phyloP scores from a whole-genome alignment of 2,113 vertebrate genomes.

The Dicentrarchus labrax region DNA sequence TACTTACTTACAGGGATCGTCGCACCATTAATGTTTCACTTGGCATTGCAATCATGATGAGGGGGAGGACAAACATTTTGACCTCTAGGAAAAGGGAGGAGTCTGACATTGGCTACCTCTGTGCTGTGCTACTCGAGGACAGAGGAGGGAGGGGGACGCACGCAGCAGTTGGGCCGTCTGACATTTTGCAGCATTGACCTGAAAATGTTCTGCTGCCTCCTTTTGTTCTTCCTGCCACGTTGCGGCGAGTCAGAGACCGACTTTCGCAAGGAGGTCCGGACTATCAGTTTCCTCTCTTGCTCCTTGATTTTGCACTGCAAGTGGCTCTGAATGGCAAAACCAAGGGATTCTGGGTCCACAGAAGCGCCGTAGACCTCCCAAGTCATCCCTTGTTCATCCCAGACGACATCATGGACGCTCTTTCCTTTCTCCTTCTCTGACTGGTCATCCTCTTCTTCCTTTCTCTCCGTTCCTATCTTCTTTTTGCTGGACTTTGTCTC shows the following conservation, averaged over 20 bases:
- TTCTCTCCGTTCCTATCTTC: conserved; percentile 64
- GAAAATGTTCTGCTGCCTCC: conserved; percentile 92
- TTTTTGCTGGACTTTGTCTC: conserved; percentile 68
- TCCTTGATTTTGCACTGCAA: conserved; percentile 97
- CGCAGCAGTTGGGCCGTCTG: conserved; percentile 93
- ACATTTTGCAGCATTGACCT: conserved; percentile 95
- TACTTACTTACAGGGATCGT: conserved; percentile 63
- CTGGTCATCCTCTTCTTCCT: conserved; percentile 72
- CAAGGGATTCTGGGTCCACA: conserved; percentile 94
- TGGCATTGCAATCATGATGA: conserved; percentile 56
- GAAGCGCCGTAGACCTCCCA: conserved; percentile 99
- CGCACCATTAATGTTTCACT: conserved; percentile 60
- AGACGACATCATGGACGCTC: conserved; percentile 91
- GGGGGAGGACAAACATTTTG: conserved; percentile 64
- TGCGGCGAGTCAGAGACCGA: conserved; percentile 90
- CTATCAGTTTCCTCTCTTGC: conserved; percentile 91
- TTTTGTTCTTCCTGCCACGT: conserved; percentile 88
- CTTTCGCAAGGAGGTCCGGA: conserved; percentile 87
- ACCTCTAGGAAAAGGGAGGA: conserved; percentile 58
- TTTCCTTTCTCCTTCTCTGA: conserved; percentile 84
- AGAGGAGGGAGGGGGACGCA: conserved; percentile 90
- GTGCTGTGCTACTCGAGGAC: conserved; percentile 89
- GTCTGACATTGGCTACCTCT: conserved; percentile 47
- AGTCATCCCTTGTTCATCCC: conserved; percentile 99
- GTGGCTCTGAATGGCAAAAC: conserved; percentile 98